A percentile compares a stretch with the other conserved stretches of the same genome.
Conservation (phyloP, 2,113 vertebrate genomes). For the Copsychus sechellarum region DNA sequence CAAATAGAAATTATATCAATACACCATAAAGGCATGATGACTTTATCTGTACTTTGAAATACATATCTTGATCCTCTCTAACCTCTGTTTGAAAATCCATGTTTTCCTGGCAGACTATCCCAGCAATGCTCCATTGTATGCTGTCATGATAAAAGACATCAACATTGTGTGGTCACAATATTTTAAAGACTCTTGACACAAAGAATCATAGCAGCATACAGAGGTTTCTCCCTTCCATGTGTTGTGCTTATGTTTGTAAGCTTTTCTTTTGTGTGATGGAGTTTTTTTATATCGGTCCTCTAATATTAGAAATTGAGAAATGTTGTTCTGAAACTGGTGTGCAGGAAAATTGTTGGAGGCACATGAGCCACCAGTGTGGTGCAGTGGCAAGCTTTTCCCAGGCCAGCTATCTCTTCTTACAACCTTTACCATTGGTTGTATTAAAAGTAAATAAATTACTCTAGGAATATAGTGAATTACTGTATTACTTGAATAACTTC, state of each 20-base stretch:
- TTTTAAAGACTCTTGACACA: not conserved
- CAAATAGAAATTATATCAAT: not conserved
- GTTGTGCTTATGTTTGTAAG: not conserved
- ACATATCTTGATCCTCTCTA: not conserved
- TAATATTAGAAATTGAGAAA: not conserved
- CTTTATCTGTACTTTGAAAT: not conserved
- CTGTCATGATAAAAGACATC: not conserved
- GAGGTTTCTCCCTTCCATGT: not conserved
- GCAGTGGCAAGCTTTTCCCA: not conserved
- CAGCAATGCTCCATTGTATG: not conserved
- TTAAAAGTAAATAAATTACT: not conserved
- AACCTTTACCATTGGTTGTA: not conserved
- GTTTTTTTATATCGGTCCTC: not conserved
- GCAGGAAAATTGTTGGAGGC: not conserved
- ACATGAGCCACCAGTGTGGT: not conserved
- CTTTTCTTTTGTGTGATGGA: not conserved
- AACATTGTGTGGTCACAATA: not conserved
- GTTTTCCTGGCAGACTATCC: not conserved
- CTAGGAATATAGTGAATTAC: not conserved
- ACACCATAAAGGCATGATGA: not conserved
- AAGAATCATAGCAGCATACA: not conserved
- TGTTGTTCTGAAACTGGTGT: not conserved
- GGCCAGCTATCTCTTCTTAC: not conserved
- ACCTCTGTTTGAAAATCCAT: not conserved
- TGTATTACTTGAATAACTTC: not conserved